Conservation (phyloP, 2,888 invertebrate species). For the Volucella zonaria region DNA sequence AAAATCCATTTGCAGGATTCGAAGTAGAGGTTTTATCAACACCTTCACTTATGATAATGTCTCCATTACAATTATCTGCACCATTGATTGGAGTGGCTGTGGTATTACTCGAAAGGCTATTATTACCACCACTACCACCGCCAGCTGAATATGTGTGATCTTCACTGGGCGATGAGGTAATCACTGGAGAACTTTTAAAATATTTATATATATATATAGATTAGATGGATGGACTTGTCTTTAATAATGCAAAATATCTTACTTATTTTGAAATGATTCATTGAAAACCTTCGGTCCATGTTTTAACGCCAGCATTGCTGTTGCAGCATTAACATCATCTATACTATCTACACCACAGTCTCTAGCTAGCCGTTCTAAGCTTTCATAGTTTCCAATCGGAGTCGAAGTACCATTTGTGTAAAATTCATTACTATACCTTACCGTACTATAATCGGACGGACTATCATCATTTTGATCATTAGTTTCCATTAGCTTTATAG, state of each 20-base stretch:
- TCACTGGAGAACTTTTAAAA: conserved; percentile 84
- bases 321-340: conserved; percentile 92
- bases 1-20: conserved; percentile 71
- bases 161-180: conserved; percentile 94
- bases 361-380: conserved; percentile 79
- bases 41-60: conserved; percentile 72
- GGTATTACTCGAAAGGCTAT: conserved; percentile 74
- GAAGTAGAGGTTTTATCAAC: conserved; percentile 64
- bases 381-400: conserved; percentile 78
- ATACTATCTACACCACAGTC: conserved; percentile 84
- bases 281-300: conserved; percentile 89
- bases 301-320: conserved; percentile 94
- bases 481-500: conserved; percentile 79
- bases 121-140: conserved; percentile 76
- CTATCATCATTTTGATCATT: conserved; percentile 78
- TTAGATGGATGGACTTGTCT: neutral
- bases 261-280: conserved; percentile 82
- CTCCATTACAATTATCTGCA: conserved; percentile 76
- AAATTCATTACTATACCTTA: conserved; percentile 70
- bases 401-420: conserved; percentile 55
- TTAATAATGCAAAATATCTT: conserved; percentile 69
- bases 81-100: conserved; percentile 76
- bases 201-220: conserved; percentile 18
- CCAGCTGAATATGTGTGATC: conserved; percentile 95
- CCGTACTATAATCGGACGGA: conserved; percentile 78